Evolutionary conservation across 1,140 invertebrate species (phyloP).

Genomic region (Maconellicoccus hirsutus): DNA sequence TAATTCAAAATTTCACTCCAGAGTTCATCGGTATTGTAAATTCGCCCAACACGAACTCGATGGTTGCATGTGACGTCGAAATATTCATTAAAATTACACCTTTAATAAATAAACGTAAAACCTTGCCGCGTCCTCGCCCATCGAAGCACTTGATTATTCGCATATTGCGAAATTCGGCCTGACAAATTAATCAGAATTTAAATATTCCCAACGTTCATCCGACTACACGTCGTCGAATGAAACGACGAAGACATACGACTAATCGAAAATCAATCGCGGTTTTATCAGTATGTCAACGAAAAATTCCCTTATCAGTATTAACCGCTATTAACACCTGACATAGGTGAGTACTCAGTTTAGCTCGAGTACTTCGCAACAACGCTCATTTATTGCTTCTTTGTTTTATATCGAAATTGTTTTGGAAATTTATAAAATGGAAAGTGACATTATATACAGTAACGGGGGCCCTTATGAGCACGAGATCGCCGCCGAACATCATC

Average conservation of each 20-base stretch:
- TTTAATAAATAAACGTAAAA: too few species aligned
- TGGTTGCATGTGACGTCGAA: too few species aligned
- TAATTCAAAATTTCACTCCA: too few species aligned
- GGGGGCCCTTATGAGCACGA: not conserved
- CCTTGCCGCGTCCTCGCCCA: too few species aligned
- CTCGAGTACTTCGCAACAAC: not conserved
- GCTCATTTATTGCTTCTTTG: not conserved
- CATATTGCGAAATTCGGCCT: too few species aligned
- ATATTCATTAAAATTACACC: too few species aligned
- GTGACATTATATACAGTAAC: not conserved
- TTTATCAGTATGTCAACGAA: not conserved
- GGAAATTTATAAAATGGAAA: not conserved
- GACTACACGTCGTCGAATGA: too few species aligned
- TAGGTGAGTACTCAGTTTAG: not conserved
- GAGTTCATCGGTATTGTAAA: too few species aligned
- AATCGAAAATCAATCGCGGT: not conserved
- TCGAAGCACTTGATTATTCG: too few species aligned
- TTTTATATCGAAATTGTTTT: not conserved
- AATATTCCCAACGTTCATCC: too few species aligned
- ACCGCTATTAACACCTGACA: conserved; percentile 1
- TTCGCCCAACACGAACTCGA: too few species aligned
- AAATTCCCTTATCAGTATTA: not conserved
- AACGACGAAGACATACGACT: not conserved
- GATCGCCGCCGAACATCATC: not conserved
- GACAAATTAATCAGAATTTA: too few species aligned